Percentiles rank a stretch among this genome's conserved stretches.
Conservation (phyloP, 2,888 invertebrate genomes). For the Dryobota labecula region DNA sequence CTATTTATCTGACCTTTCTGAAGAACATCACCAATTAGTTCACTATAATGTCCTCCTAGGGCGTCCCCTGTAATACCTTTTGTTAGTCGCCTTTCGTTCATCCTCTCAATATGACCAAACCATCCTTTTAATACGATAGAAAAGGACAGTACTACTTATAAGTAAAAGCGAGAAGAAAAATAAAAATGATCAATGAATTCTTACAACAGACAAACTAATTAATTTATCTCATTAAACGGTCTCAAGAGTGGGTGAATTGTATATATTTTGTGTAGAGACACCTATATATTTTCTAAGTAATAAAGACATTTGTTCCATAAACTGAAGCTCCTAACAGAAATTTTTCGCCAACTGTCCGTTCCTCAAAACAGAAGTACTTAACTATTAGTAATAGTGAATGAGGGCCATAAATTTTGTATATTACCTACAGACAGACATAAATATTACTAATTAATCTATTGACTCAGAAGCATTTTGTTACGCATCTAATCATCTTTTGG, state of each 20-base stretch:
- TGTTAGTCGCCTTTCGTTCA: too few species aligned
- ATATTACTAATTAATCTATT: constrained; percentile 27
- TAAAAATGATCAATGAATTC: background rate
- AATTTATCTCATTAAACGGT: background rate
- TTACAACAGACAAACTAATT: background rate
- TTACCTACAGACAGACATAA: background rate
- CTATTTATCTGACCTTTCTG: too few species aligned
- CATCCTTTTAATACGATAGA: background rate
- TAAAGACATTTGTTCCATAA: background rate
- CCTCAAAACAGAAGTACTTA: background rate
- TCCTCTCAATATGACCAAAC: too few species aligned
- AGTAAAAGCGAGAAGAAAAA: background rate
- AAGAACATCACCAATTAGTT: too few species aligned
- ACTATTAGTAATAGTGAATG: background rate
- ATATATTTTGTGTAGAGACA: background rate
- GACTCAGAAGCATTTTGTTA: constrained; percentile 13
- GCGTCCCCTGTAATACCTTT: too few species aligned
- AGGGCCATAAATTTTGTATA: background rate
- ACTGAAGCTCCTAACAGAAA: background rate
- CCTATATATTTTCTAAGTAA: background rate
- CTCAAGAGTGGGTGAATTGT: background rate
- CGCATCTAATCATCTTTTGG: constrained; percentile 12
- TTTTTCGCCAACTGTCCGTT: background rate
- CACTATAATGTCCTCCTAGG: too few species aligned
- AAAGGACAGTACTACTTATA: background rate